These are phyloP conservation scores for Sphecodes monilicornis DNA, from an alignment of 2,888 invertebrate genomes.

Conservation along the genomic window DNA sequence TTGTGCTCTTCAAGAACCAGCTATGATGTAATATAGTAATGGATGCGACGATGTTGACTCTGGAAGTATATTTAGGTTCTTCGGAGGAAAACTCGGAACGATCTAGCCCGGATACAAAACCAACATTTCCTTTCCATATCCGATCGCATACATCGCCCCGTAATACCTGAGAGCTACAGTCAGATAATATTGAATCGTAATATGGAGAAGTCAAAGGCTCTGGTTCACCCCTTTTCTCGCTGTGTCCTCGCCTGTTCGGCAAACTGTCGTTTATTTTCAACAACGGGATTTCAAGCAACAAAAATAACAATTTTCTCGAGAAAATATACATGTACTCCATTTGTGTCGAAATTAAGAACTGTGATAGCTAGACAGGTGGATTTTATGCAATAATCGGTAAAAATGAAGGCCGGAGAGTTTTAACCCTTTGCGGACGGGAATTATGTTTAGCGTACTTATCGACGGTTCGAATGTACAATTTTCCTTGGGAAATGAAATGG, in stretches of 20 bases:
- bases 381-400: too few species aligned
- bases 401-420: too few species aligned
- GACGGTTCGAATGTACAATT: too few species aligned
- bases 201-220: not conserved
- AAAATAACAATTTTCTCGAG: too few species aligned
- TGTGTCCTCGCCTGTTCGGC: too few species aligned
- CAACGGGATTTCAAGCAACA: not conserved
- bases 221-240: not conserved
- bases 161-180: conserved; percentile 3
- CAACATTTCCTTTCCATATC: conserved; percentile 34
- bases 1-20: conserved; percentile 61
- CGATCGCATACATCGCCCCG: conserved; percentile 8
- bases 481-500: too few species aligned
- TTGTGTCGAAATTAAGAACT: too few species aligned
- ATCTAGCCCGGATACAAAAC: conserved; percentile 23
- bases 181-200: conserved; percentile 16
- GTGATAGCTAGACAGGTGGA: too few species aligned
- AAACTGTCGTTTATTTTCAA: too few species aligned
- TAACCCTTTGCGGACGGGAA: too few species aligned
- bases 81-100: conserved; percentile 29
- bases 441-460: too few species aligned
- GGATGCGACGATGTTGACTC: conserved; percentile 59
- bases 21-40: conserved; percentile 67
- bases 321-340: not conserved
- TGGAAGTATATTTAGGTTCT: conserved; percentile 47